Conservation (phyloP, 2,888 invertebrate genomes). For the Eubasilissa splendida region DNA sequence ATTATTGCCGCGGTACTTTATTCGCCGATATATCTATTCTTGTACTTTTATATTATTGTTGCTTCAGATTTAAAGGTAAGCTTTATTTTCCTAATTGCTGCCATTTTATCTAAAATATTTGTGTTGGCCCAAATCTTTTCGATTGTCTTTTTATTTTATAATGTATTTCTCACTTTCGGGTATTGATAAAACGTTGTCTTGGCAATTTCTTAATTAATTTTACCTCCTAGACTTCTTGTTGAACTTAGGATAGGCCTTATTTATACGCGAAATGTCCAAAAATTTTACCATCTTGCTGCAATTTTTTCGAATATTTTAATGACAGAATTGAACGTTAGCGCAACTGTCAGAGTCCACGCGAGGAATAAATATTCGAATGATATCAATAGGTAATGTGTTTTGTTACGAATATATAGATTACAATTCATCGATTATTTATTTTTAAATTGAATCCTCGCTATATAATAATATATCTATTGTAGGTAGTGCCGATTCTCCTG, state of each 20-base stretch:
- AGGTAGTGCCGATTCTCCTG: slow-evolving; percentile 24
- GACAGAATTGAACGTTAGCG: slow-evolving; percentile 71
- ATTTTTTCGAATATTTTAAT: slow-evolving; percentile 60
- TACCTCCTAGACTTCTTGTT: not conserved
- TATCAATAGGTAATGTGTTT: slow-evolving; percentile 46
- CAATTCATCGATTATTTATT: slow-evolving; percentile 26
- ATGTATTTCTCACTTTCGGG: slow-evolving; percentile 24
- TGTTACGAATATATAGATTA: not conserved
- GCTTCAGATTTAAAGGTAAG: slow-evolving; percentile 39
- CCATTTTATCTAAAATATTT: slow-evolving; percentile 35
- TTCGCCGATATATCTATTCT: slow-evolving; percentile 21
- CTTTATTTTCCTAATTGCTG: slow-evolving; percentile 23
- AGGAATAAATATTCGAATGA: slow-evolving; percentile 62
- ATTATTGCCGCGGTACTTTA: slow-evolving; percentile 22
- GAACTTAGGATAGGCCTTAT: not conserved
- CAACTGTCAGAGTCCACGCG: slow-evolving; percentile 68
- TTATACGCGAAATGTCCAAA: slow-evolving; percentile 23
- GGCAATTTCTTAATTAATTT: slow-evolving; percentile 42
- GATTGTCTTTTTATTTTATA: slow-evolving; percentile 16
- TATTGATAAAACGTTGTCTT: slow-evolving; percentile 57
- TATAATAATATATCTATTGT: slow-evolving; percentile 6
- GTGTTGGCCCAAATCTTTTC: slow-evolving; percentile 18
- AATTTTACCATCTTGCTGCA: slow-evolving; percentile 33
- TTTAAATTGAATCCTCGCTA: slow-evolving; percentile 4
- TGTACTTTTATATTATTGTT: slow-evolving; percentile 33